Percentiles rank a stretch among this genome's conserved stretches.
These are phyloP conservation scores for Xestia c-nigrum DNA, from an alignment of 2,888 invertebrate genomes.

Conservation along the genomic window DNA sequence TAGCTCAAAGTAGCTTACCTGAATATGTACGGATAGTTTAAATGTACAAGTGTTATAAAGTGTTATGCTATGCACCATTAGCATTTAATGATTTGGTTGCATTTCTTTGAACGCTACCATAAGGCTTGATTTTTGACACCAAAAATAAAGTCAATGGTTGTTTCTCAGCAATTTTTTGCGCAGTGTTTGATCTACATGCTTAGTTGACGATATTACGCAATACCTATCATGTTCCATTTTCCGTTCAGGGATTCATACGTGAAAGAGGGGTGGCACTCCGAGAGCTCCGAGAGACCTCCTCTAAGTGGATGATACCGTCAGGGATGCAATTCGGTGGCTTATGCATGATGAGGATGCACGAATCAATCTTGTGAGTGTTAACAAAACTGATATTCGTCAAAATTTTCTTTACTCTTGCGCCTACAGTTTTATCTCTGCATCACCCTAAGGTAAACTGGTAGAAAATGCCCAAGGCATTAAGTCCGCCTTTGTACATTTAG, in stretches of 20 bases:
- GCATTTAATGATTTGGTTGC: not conserved
- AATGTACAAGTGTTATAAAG: too few relatives aligned
- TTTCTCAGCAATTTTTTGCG: not conserved
- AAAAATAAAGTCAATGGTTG: not conserved
- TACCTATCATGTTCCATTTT: not conserved
- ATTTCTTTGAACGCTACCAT: not conserved
- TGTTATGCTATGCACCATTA: too few relatives aligned
- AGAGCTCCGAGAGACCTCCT: slow-evolving; percentile 70
- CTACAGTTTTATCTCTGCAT: too few relatives aligned
- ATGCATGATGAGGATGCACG: slow-evolving; percentile 76
- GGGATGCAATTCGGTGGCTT: slow-evolving; percentile 83
- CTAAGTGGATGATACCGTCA: slow-evolving; percentile 75
- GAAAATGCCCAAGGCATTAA: too few relatives aligned
- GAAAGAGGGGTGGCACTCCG: slow-evolving; percentile 73
- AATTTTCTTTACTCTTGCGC: too few relatives aligned
- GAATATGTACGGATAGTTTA: not conserved
- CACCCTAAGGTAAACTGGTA: too few relatives aligned
- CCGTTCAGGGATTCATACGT: slow-evolving; percentile 22
- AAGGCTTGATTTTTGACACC: not conserved
- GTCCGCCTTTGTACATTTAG: too few relatives aligned
- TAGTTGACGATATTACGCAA: not conserved
- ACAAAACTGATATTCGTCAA: not conserved
- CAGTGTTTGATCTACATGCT: not conserved
- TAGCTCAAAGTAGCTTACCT: too few relatives aligned
- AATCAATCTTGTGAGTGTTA: slow-evolving; percentile 78